phyloP scores from a whole-genome alignment of 2,113 vertebrate species.

The Capreolus pygargus region DNA sequence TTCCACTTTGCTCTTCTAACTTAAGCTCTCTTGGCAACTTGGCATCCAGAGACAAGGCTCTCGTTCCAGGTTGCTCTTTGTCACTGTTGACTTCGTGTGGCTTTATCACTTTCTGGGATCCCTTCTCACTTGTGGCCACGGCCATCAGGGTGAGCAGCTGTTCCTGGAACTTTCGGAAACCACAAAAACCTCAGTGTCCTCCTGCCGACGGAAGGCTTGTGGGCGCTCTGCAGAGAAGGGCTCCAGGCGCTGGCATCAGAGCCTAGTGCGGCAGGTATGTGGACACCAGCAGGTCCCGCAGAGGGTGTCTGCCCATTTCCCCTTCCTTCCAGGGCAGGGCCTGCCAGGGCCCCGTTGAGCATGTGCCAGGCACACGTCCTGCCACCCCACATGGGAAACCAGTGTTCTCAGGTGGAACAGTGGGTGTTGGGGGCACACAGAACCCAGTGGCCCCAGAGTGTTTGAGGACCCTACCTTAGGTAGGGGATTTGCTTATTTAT shows the following conservation, averaged over 20 bases:
- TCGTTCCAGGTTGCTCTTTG: neutral
- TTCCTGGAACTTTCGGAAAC: neutral
- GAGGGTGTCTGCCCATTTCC: rapidly evolving
- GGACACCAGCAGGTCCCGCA: rapidly evolving
- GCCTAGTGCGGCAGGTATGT: rapidly evolving
- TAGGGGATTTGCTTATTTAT: neutral
- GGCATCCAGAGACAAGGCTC: neutral
- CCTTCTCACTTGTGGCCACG: neutral
- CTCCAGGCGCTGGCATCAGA: no score
- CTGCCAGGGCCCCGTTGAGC: rapidly evolving
- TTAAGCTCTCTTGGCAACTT: neutral
- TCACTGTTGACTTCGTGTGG: neutral
- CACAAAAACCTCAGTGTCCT: neutral
- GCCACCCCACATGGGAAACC: neutral
- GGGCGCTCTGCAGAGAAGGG: rapidly evolving
- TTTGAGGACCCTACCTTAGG: neutral
- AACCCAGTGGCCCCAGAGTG: rapidly evolving
- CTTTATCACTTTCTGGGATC: neutral
- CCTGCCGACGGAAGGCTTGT: rapidly evolving
- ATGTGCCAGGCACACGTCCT: rapidly evolving
- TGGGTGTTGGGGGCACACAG: rapidly evolving
- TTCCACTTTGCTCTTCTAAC: neutral
- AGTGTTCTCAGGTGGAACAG: neutral
- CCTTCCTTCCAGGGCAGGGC: neutral
- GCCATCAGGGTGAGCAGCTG: neutral